These are phyloP conservation scores for Macrochelys suwanniensis DNA, from an alignment of 2,797 vertebrate genomes.

Conservation along the genomic window DNA sequence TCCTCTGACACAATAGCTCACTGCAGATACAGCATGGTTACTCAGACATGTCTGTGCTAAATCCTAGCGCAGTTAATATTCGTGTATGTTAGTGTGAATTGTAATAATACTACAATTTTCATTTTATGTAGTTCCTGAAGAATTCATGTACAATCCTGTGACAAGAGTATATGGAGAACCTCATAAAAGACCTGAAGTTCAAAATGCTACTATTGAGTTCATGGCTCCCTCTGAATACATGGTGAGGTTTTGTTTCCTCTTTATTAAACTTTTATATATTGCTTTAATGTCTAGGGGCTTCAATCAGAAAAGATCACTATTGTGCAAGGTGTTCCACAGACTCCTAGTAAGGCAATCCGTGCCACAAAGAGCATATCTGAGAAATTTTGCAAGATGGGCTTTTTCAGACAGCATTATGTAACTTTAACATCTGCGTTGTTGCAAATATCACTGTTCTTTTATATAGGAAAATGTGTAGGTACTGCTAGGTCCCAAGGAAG, in stretches of 20 bases:
- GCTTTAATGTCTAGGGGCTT: neutral
- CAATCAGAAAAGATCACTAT: neutral
- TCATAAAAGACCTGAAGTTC: slow-evolving; percentile 96
- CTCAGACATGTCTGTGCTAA: neutral
- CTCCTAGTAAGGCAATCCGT: neutral
- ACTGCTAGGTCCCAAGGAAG: neutral
- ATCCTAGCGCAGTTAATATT: neutral
- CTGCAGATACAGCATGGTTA: neutral
- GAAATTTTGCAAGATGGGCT: neutral
- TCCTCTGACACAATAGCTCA: neutral
- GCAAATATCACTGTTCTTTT: neutral
- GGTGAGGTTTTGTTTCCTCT: slow-evolving; percentile 80
- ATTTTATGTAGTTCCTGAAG: slow-evolving; percentile 90
- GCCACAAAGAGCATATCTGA: neutral
- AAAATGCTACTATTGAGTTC: slow-evolving; percentile 96
- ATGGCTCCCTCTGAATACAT: slow-evolving; percentile 99
- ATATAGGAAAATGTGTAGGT: neutral
- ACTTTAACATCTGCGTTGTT: neutral
- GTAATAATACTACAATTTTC: neutral
- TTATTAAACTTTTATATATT: neutral
- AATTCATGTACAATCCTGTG: slow-evolving; percentile 98
- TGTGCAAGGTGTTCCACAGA: neutral
- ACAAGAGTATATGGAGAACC: slow-evolving; percentile 95
- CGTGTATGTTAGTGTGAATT: neutral
- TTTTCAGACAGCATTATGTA: neutral